These are phyloP conservation scores for Acrobasis consociella DNA, from an alignment of 2,888 invertebrate genomes.

Conservation along the genomic window DNA sequence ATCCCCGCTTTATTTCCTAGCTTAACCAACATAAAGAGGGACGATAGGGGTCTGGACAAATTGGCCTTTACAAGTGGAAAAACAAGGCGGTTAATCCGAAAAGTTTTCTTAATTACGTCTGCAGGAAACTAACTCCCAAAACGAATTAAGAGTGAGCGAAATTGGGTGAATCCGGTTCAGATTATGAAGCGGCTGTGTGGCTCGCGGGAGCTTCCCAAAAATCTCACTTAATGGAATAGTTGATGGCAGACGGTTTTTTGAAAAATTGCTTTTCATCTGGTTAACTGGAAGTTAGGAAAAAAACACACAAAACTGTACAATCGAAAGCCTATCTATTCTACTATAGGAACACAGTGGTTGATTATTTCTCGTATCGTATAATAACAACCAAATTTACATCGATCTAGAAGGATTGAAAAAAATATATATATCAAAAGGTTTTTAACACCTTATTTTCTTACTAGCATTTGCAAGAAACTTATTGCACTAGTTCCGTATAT, in stretches of 20 bases:
- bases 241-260: conserved; percentile 18
- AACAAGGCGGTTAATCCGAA: conserved; percentile 76
- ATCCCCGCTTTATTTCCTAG: conserved; percentile 27
- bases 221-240: conserved; percentile 23
- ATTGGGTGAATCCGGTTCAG: conserved; percentile 65
- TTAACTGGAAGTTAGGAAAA: background rate
- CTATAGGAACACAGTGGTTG: too few relatives aligned
- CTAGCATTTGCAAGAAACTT: too few relatives aligned
- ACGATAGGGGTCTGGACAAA: conserved; percentile 41
- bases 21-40: conserved; percentile 34
- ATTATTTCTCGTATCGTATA: too few relatives aligned
- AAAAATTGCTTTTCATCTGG: conserved; percentile 15
- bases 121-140: conserved; percentile 74
- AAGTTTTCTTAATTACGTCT: conserved; percentile 79
- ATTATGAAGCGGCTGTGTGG: conserved; percentile 53
- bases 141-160: conserved; percentile 70
- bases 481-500: too few relatives aligned
- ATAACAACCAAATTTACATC: too few relatives aligned
- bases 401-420: too few relatives aligned
- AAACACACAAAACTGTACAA: too few relatives aligned
- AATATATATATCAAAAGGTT: too few relatives aligned
- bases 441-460: too few relatives aligned
- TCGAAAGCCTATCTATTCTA: too few relatives aligned
- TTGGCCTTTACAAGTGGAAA: conserved; percentile 64
- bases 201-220: conserved; percentile 21